Evolutionary conservation across 2,888 invertebrate species (phyloP).

Genomic region (Tetropium fuscum): DNA sequence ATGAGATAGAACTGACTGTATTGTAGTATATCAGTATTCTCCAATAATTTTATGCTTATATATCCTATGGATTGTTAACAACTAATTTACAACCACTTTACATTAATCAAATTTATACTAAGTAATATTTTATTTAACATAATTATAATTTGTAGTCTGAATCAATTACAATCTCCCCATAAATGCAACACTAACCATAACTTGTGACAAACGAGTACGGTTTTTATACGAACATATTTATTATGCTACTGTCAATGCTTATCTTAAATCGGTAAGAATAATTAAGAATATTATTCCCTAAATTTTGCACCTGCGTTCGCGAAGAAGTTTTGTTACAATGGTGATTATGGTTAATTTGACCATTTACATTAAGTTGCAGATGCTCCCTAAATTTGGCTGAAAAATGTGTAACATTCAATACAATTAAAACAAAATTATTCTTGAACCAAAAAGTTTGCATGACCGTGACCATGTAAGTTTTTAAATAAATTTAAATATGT

Average conservation of each 20-base stretch:
- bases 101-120: neutral
- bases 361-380: conserved; percentile 16
- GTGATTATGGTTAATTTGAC: conserved; percentile 20
- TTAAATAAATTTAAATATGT: conserved; percentile 3
- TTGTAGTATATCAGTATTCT: too few relatives aligned
- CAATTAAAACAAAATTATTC: conserved; percentile 8
- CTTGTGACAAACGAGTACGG: neutral
- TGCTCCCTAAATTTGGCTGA: neutral
- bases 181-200: too few relatives aligned
- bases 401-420: conserved; percentile 4
- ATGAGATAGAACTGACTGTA: too few relatives aligned
- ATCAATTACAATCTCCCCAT: too few relatives aligned
- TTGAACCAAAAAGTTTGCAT: neutral
- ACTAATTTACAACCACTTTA: too few relatives aligned
- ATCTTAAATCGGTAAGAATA: conserved; percentile 1
- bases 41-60: too few relatives aligned
- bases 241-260: neutral
- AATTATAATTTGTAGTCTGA: too few relatives aligned
- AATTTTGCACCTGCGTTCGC: conserved; percentile 15
- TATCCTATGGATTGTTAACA: too few relatives aligned
- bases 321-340: conserved; percentile 11
- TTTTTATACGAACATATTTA: neutral
- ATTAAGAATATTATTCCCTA: neutral
- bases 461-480: neutral
- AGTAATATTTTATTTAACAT: too few relatives aligned